phyloP scores from a whole-genome alignment of 2,113 vertebrate species.

The Apodemus speciosus region DNA sequence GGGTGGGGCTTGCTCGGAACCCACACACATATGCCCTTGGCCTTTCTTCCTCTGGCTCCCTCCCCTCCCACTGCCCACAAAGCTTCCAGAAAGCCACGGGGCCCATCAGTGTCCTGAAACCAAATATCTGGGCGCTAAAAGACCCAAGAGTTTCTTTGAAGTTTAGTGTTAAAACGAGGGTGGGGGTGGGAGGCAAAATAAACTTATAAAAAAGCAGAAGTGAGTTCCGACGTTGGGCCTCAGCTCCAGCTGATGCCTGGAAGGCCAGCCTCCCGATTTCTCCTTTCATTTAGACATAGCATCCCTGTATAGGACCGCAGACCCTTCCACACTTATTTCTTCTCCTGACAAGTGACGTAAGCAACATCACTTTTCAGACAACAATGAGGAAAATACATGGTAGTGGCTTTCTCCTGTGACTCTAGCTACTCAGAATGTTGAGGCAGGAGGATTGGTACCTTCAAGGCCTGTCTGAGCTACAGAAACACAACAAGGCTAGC shows the following conservation, averaged over 20 bases:
- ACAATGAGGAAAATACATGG: not conserved
- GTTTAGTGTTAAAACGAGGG: not conserved
- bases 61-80: not conserved
- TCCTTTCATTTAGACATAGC: not conserved
- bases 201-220: not conserved
- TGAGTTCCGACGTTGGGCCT: not conserved
- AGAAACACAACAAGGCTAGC: not conserved
- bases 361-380: not conserved
- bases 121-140: not conserved
- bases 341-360: not conserved
- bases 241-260: not conserved
- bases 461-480: not conserved
- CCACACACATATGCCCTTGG: not conserved
- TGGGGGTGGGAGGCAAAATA: not conserved
- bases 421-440: not conserved
- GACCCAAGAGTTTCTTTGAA: conserved; percentile 1
- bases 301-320: not conserved
- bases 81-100: conserved; percentile 13
- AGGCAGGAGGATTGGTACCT: not conserved
- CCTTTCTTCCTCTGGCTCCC: not conserved
- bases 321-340: not conserved
- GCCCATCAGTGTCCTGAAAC: not conserved
- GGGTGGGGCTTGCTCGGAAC: not conserved
- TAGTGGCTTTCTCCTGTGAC: not conserved
- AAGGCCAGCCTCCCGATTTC: not conserved